A percentile compares a stretch with the other conserved stretches of the same genome.
Evolutionary conservation across 2,797 vertebrate genomes (phyloP).

Genomic region (Novumbra hubbsi): DNA sequence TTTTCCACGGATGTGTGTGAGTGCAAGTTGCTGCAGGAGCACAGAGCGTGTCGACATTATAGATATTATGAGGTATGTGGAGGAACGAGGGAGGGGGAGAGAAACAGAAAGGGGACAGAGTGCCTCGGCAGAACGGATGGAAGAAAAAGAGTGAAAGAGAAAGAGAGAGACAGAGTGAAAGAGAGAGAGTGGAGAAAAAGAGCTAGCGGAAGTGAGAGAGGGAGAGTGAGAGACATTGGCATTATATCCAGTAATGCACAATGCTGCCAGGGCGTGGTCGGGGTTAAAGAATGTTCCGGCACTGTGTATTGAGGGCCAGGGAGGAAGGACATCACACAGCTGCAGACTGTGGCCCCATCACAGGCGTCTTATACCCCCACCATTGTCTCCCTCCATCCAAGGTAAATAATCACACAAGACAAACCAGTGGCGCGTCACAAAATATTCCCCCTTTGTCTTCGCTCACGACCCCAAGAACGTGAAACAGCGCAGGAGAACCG

Average conservation of each 20-base stretch:
- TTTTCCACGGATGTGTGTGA: not conserved
- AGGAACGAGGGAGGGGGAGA: not conserved
- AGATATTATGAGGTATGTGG: not conserved
- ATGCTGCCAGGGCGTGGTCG: not conserved
- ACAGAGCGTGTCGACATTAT: not conserved
- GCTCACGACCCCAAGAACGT: not conserved
- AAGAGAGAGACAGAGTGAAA: too few species aligned
- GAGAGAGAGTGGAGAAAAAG: too few species aligned
- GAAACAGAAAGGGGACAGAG: slow-evolving; percentile 8
- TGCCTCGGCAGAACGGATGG: too few species aligned
- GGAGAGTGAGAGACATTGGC: slow-evolving; percentile 6
- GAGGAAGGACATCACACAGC: slow-evolving; percentile 70
- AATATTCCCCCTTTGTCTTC: not conserved
- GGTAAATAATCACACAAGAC: slow-evolving; percentile 55
- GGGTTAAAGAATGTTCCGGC: slow-evolving; percentile 67
- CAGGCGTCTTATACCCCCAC: slow-evolving; percentile 59
- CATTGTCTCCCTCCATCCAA: slow-evolving; percentile 55
- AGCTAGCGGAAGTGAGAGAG: too few species aligned
- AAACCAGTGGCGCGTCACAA: not conserved
- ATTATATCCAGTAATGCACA: too few species aligned
- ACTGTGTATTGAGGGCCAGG: slow-evolving; percentile 25
- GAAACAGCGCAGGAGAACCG: slow-evolving; percentile 2
- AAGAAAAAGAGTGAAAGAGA: too few species aligned
- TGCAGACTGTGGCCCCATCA: slow-evolving; percentile 67
- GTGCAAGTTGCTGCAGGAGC: not conserved